Evolutionary conservation across 2,888 invertebrate genomes (phyloP).

Genomic region (Himalopsyche tibetana): DNA sequence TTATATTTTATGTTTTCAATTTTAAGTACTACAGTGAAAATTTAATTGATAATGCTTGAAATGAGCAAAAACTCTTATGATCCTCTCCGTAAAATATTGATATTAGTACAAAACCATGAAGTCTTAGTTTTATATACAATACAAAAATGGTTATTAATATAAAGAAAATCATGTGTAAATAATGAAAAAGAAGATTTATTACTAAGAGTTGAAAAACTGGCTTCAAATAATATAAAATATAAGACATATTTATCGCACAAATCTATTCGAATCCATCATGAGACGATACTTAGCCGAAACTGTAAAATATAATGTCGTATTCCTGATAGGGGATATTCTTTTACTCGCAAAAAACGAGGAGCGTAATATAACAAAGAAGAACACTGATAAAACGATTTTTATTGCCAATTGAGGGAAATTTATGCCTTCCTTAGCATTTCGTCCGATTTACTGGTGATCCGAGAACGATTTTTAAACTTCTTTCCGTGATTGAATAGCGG

Average conservation of each 20-base stretch:
- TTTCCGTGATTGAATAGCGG: neutral
- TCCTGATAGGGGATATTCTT: neutral
- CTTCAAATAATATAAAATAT: neutral
- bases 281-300: neutral
- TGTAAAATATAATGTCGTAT: neutral
- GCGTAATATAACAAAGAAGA: conserved; percentile 13
- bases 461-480: conserved; percentile 20
- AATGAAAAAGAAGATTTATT: too few species aligned
- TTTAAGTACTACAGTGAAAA: too few species aligned
- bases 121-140: too few species aligned
- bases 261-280: neutral
- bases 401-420: conserved; percentile 27
- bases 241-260: neutral
- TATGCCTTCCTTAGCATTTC: conserved; percentile 31
- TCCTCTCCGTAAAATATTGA: too few species aligned
- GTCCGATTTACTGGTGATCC: neutral
- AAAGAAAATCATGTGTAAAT: too few species aligned
- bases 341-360: neutral
- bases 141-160: too few species aligned
- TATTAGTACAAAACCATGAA: too few species aligned
- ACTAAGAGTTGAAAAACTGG: too few species aligned
- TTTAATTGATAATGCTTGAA: too few species aligned
- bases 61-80: too few species aligned
- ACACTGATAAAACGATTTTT: conserved; percentile 29
- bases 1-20: too few species aligned